phyloP scores from a whole-genome alignment of 2,888 invertebrate species.

The Graphium colonna region DNA sequence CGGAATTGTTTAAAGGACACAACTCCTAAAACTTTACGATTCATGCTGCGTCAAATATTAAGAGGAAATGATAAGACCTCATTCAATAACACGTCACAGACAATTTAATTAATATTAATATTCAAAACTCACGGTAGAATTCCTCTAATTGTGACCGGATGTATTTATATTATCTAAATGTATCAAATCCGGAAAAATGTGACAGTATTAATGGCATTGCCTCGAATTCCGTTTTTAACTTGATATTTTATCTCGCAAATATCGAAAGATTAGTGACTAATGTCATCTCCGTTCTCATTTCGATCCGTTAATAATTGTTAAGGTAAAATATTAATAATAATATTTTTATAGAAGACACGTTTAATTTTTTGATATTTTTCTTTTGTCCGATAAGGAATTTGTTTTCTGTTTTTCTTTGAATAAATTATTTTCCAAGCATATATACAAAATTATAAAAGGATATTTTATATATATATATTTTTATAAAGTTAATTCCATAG shows the following conservation, averaged over 20 bases:
- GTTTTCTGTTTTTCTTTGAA: no score
- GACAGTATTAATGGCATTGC: slow-evolving; percentile 10
- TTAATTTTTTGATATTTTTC: no score
- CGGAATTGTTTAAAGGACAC: slow-evolving; percentile 7
- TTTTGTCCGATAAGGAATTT: no score
- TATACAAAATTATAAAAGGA: no score
- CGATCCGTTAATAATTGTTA: no score
- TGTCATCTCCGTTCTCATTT: no score
- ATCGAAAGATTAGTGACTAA: neutral
- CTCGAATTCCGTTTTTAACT: neutral
- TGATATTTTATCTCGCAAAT: neutral
- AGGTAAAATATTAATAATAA: no score
- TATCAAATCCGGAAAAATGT: slow-evolving; percentile 7
- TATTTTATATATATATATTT: no score
- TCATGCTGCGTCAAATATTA: slow-evolving; percentile 15
- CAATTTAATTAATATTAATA: slow-evolving; percentile 19
- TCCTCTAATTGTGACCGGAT: slow-evolving; percentile 13
- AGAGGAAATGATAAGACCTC: slow-evolving; percentile 19
- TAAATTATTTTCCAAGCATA: no score
- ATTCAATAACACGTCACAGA: slow-evolving; percentile 9
- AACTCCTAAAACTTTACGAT: slow-evolving; percentile 2
- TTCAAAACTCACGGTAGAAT: slow-evolving; percentile 8
- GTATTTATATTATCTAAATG: slow-evolving; percentile 8
- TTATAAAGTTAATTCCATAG: no score
- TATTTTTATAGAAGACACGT: no score